These are phyloP conservation scores for Suillia variegata DNA, from an alignment of 2,888 invertebrate species.

Conservation along the genomic window DNA sequence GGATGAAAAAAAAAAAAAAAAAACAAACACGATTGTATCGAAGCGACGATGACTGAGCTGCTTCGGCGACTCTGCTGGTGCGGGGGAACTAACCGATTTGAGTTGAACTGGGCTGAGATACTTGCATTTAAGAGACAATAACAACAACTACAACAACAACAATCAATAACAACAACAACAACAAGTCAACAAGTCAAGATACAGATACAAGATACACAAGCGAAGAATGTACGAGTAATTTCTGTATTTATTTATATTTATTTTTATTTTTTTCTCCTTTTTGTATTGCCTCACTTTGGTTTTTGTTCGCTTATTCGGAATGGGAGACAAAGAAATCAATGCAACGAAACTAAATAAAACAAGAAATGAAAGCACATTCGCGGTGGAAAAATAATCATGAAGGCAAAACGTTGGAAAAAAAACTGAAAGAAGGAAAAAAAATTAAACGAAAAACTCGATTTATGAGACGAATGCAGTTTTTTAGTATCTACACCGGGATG, in stretches of 20 bases:
- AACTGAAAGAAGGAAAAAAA: constrained; percentile 29
- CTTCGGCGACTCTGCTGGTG: too few species aligned
- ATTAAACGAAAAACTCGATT: constrained; percentile 44
- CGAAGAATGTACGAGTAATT: background rate
- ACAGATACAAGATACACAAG: constrained; percentile 25
- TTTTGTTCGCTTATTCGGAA: background rate
- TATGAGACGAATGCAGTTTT: constrained; percentile 44
- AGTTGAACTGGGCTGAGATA: background rate
- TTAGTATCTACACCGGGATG: constrained; percentile 27
- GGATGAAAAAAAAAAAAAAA: background rate
- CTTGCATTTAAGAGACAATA: background rate
- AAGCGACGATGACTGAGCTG: background rate
- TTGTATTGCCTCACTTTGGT: too few species aligned
- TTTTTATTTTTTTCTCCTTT: constrained; percentile 1
- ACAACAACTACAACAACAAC: too few species aligned
- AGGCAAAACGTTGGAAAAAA: constrained; percentile 41
- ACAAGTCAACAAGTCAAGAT: constrained; percentile 35
- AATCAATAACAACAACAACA: background rate
- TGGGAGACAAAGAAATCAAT: constrained; percentile 12
- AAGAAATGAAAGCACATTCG: constrained; percentile 42
- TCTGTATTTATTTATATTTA: background rate
- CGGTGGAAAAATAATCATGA: constrained; percentile 6
- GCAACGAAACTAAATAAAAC: constrained; percentile 21
- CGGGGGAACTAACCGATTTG: background rate
- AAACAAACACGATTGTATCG: constrained; percentile 4